These are phyloP conservation scores for Danaus melanippus DNA, from an alignment of 1,140 invertebrate genomes.

Conservation along the genomic window DNA sequence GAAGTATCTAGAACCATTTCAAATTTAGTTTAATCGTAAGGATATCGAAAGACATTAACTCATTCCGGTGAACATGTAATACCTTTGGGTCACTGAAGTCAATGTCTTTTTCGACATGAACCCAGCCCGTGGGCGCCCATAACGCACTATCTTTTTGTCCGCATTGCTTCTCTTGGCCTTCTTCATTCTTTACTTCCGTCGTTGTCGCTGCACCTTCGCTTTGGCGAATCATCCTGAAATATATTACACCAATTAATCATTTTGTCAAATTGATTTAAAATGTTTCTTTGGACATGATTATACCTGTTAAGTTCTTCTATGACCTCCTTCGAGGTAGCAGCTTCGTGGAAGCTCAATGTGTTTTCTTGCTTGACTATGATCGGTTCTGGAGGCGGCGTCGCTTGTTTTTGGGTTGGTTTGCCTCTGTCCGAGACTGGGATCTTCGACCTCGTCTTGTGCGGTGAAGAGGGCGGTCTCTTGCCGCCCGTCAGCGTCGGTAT, in stretches of 20 bases:
- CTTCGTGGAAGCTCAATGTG: constrained; percentile 78
- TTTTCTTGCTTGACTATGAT: constrained; percentile 66
- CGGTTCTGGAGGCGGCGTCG: constrained; percentile 31
- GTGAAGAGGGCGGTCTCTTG: constrained; percentile 57
- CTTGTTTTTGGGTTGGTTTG: constrained; percentile 21
- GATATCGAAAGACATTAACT: too few relatives aligned
- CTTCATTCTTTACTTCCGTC: constrained; percentile 37
- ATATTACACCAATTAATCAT: neutral
- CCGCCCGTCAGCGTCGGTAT: constrained; percentile 60
- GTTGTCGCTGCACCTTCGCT: constrained; percentile 40
- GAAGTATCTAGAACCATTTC: too few relatives aligned
- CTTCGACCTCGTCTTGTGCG: constrained; percentile 46
- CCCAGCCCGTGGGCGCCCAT: constrained; percentile 82
- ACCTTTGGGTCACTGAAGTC: constrained; percentile 87
- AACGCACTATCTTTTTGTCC: constrained; percentile 75
- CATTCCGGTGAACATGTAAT: constrained; percentile 7
- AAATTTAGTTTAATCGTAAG: too few relatives aligned
- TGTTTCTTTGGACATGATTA: constrained; percentile 8
- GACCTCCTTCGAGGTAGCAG: constrained; percentile 82
- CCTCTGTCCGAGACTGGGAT: constrained; percentile 49
- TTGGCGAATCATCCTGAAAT: constrained; percentile 74
- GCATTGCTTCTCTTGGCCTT: constrained; percentile 27
- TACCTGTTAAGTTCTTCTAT: constrained; percentile 80
- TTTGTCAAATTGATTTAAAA: neutral
- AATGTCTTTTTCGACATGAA: constrained; percentile 83